These are phyloP conservation scores for Xestia rhomboidea DNA, from an alignment of 2,888 invertebrate genomes.

Conservation along the genomic window DNA sequence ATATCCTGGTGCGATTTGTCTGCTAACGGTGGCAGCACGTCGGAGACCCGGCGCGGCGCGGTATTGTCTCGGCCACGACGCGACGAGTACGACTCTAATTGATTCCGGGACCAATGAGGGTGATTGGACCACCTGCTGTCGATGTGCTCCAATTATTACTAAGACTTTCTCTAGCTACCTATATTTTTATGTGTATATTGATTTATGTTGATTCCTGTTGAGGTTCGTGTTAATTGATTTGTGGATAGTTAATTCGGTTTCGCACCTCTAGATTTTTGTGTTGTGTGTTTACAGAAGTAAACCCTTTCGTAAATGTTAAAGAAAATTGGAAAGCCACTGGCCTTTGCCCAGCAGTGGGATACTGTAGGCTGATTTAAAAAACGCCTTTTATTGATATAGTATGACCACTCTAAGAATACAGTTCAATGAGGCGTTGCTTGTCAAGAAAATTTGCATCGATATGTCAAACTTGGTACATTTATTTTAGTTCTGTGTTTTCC, in stretches of 20 bases:
- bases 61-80: conserved; percentile 69
- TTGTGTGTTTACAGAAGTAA: neutral
- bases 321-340: too few species aligned
- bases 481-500: too few species aligned
- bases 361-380: too few species aligned
- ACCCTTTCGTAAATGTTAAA: neutral
- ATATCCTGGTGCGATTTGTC: conserved; percentile 26
- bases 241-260: neutral
- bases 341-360: too few species aligned
- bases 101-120: conserved; percentile 71
- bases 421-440: too few species aligned
- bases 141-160: conserved; percentile 62
- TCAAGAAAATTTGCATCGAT: too few species aligned
- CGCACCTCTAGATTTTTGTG: neutral
- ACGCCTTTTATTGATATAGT: too few species aligned
- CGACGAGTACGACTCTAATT: conserved; percentile 77
- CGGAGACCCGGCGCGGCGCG: conserved; percentile 42
- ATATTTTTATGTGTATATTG: conserved; percentile 22
- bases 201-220: conserved; percentile 30
- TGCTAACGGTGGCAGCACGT: conserved; percentile 56
- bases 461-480: too few species aligned
- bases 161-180: conserved; percentile 43
- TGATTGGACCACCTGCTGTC: conserved; percentile 67
- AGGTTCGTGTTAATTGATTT: conserved; percentile 5
- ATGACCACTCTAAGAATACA: too few species aligned